Evolutionary conservation across 2,797 vertebrate genomes (phyloP).

Genomic region (Ceryle rudis): DNA sequence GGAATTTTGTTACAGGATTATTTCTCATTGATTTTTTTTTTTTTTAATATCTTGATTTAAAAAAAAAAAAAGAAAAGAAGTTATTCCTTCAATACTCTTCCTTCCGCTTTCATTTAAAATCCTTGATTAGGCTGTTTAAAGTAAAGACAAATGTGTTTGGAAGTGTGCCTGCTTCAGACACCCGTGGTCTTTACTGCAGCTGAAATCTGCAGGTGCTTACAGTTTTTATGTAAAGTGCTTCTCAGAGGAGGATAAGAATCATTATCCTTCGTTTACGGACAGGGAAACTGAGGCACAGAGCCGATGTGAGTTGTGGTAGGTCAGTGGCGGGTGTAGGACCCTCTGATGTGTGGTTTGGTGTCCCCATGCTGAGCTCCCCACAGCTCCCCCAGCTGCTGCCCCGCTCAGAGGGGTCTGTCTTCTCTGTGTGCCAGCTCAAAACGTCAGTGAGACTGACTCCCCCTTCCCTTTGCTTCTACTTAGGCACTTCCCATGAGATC

Average conservation of each 20-base stretch:
- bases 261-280: neutral
- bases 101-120: neutral
- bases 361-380: neutral
- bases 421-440: neutral
- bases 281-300: neutral
- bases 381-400: neutral
- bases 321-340: neutral
- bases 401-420: rapidly evolving
- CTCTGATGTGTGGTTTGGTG: neutral
- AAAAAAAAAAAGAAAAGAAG: neutral
- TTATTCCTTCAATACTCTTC: neutral
- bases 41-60: neutral
- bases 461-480: neutral
- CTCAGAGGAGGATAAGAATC: neutral
- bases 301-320: neutral
- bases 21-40: neutral
- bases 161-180: rapidly evolving
- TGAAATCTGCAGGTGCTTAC: neutral
- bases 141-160: neutral
- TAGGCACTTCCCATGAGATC: neutral
- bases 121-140: neutral
- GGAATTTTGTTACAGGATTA: neutral
- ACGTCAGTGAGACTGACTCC: neutral
- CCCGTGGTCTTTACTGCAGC: neutral
- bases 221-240: neutral